Percentiles rank a stretch among this genome's conserved stretches.
Evolutionary conservation across 2,888 invertebrate genomes (phyloP).

Genomic region (Tryphoninae sp.): DNA sequence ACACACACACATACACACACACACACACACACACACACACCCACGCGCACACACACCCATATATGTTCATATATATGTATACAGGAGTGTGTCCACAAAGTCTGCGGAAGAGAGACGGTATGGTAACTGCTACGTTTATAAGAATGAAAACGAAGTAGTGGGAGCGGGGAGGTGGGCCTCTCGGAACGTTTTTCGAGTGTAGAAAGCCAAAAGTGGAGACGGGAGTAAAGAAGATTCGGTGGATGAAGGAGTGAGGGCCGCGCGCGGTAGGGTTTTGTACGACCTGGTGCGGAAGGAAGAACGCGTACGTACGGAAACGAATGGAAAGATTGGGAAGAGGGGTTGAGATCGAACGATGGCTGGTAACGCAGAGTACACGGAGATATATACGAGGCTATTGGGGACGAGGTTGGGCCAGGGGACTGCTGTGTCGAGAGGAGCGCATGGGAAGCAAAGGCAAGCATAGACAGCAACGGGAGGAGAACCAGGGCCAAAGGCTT

Average conservation of each 20-base stretch:
- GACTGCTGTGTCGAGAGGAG: conserved; percentile 31
- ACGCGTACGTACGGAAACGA: conserved; percentile 59
- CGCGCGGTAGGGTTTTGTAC: conserved; percentile 41
- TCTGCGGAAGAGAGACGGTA: conserved; percentile 14
- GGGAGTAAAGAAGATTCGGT: conserved; percentile 52
- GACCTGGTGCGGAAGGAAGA: conserved; percentile 56
- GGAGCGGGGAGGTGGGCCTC: conserved; percentile 33
- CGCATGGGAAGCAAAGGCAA: conserved; percentile 42
- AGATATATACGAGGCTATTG: conserved; percentile 35
- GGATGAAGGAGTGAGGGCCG: conserved; percentile 43
- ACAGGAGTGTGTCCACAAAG: conserved; percentile 11
- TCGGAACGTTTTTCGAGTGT: conserved; percentile 36
- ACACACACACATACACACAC: no score
- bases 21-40: background rate
- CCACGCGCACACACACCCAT: no score
- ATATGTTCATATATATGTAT: background rate
- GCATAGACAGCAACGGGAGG: conserved; percentile 53
- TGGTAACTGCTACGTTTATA: conserved; percentile 13
- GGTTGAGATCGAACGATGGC: conserved; percentile 35
- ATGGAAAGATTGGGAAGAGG: conserved; percentile 54
- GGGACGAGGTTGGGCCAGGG: conserved; percentile 7
- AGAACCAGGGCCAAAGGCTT: conserved; percentile 59
- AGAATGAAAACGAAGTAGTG: conserved; percentile 40
- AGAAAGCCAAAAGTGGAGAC: conserved; percentile 35
- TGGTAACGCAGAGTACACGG: conserved; percentile 56